These are phyloP conservation scores for Epsilonema sp. DNA, from an alignment of 2,888 invertebrate species.

Conservation along the genomic window DNA sequence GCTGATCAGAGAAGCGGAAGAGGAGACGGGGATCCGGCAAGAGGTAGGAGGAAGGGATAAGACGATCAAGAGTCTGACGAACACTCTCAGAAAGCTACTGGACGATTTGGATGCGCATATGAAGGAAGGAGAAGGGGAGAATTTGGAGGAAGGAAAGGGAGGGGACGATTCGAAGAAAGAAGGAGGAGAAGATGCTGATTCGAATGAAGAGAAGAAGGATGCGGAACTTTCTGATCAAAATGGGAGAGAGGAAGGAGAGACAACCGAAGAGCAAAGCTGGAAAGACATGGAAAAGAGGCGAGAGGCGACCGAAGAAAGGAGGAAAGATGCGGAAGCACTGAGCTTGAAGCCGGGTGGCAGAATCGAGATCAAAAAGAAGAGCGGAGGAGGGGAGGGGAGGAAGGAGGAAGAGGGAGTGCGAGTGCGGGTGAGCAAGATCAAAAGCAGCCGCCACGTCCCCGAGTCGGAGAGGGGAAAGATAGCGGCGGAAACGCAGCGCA, in stretches of 20 bases:
- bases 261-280: too few species aligned
- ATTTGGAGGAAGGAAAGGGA: too few species aligned
- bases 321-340: not conserved
- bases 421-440: constrained; percentile 3
- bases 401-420: constrained; percentile 2
- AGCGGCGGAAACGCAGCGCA: not conserved
- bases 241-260: too few species aligned
- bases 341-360: not conserved
- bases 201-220: not conserved
- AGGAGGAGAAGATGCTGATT: not conserved
- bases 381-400: too few species aligned
- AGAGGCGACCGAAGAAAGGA: too few species aligned
- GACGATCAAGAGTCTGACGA: not conserved
- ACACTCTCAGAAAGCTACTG: not conserved
- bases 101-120: not conserved
- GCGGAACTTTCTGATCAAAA: too few species aligned
- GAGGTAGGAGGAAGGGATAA: too few species aligned
- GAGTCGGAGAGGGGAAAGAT: not conserved
- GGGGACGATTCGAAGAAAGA: not conserved
- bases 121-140: too few species aligned
- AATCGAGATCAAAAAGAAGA: too few species aligned
- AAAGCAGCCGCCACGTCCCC: not conserved
- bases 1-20: not conserved
- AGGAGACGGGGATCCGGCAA: too few species aligned
- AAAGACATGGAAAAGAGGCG: too few species aligned